phyloP scores from a whole-genome alignment of 1,140 invertebrate species.

The Homarus americanus region DNA sequence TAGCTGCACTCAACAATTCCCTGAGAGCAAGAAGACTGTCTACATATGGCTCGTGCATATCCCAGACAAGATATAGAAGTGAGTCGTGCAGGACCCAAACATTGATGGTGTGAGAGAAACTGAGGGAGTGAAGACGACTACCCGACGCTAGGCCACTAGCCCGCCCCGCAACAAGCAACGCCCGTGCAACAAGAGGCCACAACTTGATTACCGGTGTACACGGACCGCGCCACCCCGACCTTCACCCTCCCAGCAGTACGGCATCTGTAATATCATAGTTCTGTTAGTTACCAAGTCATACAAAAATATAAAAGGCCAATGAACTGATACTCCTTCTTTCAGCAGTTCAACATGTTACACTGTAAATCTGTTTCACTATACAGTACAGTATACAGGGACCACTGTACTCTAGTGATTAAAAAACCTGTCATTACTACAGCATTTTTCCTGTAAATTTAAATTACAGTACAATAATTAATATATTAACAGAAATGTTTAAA shows the following conservation, averaged over 20 bases:
- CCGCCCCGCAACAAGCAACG: constrained; percentile 70
- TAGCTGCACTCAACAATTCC: constrained; percentile 45
- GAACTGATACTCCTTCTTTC: neutral
- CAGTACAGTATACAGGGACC: neutral
- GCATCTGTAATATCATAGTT: constrained; percentile 59
- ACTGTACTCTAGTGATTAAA: neutral
- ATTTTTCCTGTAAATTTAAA: neutral
- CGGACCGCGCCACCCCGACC: constrained; percentile 65
- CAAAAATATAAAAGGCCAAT: constrained; percentile 8
- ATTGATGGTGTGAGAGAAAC: constrained; percentile 59
- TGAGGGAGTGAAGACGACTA: constrained; percentile 67
- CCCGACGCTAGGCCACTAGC: constrained; percentile 68
- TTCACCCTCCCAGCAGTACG: constrained; percentile 70
- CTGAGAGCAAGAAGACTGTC: constrained; percentile 50
- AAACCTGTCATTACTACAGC: neutral
- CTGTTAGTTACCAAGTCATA: constrained; percentile 28
- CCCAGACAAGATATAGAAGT: constrained; percentile 61
- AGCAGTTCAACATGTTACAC: neutral
- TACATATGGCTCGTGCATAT: constrained; percentile 56
- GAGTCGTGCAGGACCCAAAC: constrained; percentile 59
- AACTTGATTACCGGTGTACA: constrained; percentile 71
- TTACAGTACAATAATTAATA: neutral
- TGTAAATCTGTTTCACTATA: too few relatives aligned
- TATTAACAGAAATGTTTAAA: neutral
- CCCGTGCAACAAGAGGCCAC: constrained; percentile 71